Conservation (phyloP, 2,797 vertebrate species). For the Lutjanus argentimaculatus region DNA sequence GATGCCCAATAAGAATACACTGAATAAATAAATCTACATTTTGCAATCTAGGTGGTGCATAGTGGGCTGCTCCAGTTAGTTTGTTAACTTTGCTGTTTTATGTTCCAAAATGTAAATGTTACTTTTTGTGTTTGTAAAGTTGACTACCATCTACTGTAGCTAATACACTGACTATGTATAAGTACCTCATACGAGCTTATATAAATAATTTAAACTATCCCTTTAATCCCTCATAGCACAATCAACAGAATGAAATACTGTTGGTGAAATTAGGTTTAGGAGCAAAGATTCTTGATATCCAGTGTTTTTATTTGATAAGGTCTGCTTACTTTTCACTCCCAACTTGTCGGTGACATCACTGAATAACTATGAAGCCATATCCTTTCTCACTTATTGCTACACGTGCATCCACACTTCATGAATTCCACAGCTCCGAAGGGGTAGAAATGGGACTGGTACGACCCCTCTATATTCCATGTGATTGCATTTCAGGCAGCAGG, state of each 20-base stretch:
- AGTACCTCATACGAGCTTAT: too few relatives aligned
- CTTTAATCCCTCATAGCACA: not conserved
- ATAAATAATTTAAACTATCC: too few relatives aligned
- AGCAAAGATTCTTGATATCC: conserved; percentile 12
- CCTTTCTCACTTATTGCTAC: conserved; percentile 20
- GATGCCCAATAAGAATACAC: too few relatives aligned
- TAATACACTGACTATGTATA: too few relatives aligned
- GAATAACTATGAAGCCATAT: conserved; percentile 38
- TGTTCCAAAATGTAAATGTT: too few relatives aligned
- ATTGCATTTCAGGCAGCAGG: conserved; percentile 40
- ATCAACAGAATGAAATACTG: not conserved
- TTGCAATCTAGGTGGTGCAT: too few relatives aligned
- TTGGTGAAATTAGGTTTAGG: conserved; percentile 30
- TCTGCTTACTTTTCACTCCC: conserved; percentile 38
- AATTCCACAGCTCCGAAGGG: conserved; percentile 45
- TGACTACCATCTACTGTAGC: too few relatives aligned
- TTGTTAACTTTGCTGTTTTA: too few relatives aligned
- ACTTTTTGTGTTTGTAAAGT: too few relatives aligned
- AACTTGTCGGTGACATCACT: conserved; percentile 48
- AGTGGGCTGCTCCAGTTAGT: too few relatives aligned
- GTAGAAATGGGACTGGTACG: conserved; percentile 5
- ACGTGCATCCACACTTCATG: conserved; percentile 6
- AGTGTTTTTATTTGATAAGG: conserved; percentile 23
- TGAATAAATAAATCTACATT: too few relatives aligned
- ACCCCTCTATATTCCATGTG: conserved; percentile 7